These are phyloP conservation scores for Chloroceryle aenea DNA, from an alignment of 2,113 vertebrate species.

Conservation along the genomic window DNA sequence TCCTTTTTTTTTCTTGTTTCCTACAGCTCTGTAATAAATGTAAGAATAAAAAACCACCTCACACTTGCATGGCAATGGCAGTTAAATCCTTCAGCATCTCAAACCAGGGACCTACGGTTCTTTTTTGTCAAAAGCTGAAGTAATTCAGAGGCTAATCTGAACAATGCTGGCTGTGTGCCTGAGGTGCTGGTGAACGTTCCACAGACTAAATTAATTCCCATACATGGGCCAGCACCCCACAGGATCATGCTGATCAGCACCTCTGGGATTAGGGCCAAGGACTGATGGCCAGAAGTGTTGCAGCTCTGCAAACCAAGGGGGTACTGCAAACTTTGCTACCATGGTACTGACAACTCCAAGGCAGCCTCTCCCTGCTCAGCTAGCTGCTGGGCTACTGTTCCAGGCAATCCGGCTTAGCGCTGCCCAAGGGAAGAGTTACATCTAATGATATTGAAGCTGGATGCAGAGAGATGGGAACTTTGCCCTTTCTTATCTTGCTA, in stretches of 20 bases:
- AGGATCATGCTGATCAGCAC: neutral
- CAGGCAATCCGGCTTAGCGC: neutral
- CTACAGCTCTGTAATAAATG: neutral
- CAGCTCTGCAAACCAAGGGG: neutral
- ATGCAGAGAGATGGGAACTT: neutral
- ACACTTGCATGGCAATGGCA: neutral
- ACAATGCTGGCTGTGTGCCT: neutral
- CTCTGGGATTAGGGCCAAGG: neutral
- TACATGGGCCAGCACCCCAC: neutral
- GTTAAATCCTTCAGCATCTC: neutral
- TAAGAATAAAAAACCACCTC: neutral
- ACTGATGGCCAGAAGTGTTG: neutral
- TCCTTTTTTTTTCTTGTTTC: neutral
- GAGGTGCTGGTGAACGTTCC: neutral
- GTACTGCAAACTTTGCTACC: neutral
- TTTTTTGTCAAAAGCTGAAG: neutral
- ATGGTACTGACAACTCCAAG: neutral
- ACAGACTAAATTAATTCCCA: neutral
- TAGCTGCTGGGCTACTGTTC: neutral
- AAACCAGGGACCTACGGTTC: neutral
- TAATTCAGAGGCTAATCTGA: neutral
- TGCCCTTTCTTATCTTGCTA: neutral
- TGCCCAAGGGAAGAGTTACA: neutral
- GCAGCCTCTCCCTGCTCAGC: neutral
- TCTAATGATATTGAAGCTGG: neutral